A percentile compares a stretch with the other conserved stretches of the same genome.
These are phyloP conservation scores for Colaptes auratus DNA, from an alignment of 2,113 vertebrate species.

Conservation along the genomic window DNA sequence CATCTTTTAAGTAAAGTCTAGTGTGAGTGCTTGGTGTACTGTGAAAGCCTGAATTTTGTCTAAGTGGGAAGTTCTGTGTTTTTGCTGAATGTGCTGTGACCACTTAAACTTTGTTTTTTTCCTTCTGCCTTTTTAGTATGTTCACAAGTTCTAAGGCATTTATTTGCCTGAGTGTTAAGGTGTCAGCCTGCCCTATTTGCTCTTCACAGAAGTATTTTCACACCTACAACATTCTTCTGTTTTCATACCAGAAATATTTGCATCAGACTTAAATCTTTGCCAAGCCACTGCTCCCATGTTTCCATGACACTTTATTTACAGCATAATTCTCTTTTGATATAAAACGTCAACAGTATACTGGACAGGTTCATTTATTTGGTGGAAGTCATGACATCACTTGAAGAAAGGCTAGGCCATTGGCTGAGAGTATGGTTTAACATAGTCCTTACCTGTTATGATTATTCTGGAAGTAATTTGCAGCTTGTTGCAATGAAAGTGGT, in stretches of 20 bases:
- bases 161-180: not conserved
- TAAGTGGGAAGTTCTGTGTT: not conserved
- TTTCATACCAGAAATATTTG: conserved; percentile 2
- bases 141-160: not conserved
- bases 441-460: conserved; percentile 10
- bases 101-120: not conserved
- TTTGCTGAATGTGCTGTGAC: not conserved
- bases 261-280: not conserved
- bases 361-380: conserved; percentile 1
- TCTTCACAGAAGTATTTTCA: not conserved
- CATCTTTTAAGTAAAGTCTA: not conserved
- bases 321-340: not conserved
- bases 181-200: not conserved
- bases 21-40: not conserved
- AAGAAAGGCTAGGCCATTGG: not conserved
- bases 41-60: not conserved
- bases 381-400: not conserved
- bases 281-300: not conserved
- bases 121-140: not conserved
- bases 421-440: not conserved
- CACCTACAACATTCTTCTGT: not conserved
- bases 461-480: conserved; percentile 6
- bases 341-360: not conserved
- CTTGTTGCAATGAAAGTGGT: conserved; percentile 9
- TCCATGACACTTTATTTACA: not conserved